Base-by-base conservation (phyloP, 2,113 vertebrate genomes). In the Microtus oregoni region DNA sequence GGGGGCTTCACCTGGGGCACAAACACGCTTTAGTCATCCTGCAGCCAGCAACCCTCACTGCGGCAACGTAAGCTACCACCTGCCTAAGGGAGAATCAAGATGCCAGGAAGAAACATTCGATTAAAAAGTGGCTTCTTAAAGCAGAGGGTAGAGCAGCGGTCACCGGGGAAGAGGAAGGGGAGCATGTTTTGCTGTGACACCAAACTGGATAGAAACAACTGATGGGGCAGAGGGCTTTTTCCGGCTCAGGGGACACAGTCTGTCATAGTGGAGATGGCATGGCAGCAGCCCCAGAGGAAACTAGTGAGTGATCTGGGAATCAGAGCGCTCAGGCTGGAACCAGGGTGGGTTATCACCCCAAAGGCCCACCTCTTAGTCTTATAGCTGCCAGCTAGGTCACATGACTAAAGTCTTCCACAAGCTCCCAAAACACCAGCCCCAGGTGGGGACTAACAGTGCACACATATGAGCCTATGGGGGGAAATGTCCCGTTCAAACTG, bases 1-100 rank as follows among this genome's bases (percentile, higher is more conserved):
- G 19, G 50, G 9, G 15, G 30, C 28, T 30, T 4, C 0, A n/a
- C 8, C 17, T 58, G 15, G 22, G 50, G 7, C 11, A 52, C 4
- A 28, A 19, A 78, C 22, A 17, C 12, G 78, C 52, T 11, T 41
- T 38, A 0, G 30, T 22, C 50, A 35, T 22, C 4, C 50, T 22
- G 32, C 17, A 55, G 76, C 47, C 26, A 3, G 75, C 0, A 47
- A 2, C 24, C 30, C 30, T 35, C 50, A 35, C 47, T 11, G 17
- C 11, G 9, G 30, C 30, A 10, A 47, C 50, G 5, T 79, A 19
- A 52, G 15, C 76, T 20, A 22, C 47, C 76, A 32, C 50, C 52
- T 8, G 13, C 81, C 58, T 83, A 3, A 85, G 35, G 55, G 22
- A 63, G 26, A 61, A 41, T 61, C 55, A 28, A 44, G 19, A 30